These are phyloP conservation scores for Atta colombica DNA, from an alignment of 1,140 invertebrate genomes.

Conservation along the genomic window DNA sequence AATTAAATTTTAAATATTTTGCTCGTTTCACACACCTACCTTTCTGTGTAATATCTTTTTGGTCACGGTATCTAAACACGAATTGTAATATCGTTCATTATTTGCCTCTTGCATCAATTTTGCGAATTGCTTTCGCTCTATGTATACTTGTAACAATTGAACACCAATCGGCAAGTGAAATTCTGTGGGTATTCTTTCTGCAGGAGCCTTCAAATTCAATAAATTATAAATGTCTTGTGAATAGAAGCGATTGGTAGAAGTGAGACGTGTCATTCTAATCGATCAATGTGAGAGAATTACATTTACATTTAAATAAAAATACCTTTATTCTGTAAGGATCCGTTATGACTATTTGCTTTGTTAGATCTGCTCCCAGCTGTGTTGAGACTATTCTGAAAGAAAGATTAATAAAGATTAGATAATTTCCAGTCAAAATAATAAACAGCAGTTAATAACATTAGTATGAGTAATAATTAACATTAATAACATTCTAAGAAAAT, in stretches of 20 bases:
- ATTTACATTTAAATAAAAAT: constrained; percentile 51
- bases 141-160: constrained; percentile 92
- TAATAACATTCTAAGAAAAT: constrained; percentile 6
- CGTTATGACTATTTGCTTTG: constrained; percentile 92
- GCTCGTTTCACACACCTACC: constrained; percentile 58
- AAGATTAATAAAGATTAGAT: constrained; percentile 54
- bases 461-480: constrained; percentile 12
- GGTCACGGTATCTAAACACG: constrained; percentile 70
- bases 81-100: constrained; percentile 78
- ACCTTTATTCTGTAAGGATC: constrained; percentile 93
- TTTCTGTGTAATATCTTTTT: constrained; percentile 78
- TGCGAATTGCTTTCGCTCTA: constrained; percentile 88
- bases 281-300: background rate
- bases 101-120: constrained; percentile 81
- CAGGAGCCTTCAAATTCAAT: constrained; percentile 87
- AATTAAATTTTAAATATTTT: background rate
- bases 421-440: background rate
- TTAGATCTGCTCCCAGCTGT: constrained; percentile 91
- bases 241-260: background rate
- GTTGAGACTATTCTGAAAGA: constrained; percentile 91
- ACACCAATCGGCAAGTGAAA: constrained; percentile 92
- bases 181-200: constrained; percentile 89
- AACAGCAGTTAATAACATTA: constrained; percentile 9
- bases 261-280: background rate
- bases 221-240: background rate